Base-by-base conservation (phyloP, 2,113 vertebrate genomes). In the Semnornis frantzii region DNA sequence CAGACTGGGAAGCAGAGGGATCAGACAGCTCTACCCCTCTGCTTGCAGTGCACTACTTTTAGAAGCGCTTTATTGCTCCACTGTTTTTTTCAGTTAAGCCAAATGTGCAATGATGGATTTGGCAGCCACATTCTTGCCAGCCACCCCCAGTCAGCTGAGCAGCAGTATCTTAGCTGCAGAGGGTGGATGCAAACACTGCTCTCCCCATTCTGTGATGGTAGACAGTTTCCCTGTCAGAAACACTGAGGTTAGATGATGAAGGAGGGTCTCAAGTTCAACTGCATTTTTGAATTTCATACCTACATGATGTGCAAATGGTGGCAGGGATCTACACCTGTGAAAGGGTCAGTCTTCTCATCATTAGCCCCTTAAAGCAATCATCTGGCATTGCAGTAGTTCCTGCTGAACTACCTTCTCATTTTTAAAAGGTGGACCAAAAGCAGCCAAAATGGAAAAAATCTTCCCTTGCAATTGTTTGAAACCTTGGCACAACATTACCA, bases 61-160 rank as follows among this genome's bases (percentile, higher is more conserved):
- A 83, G 48, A 62, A 54, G 62, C 62, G 34, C 19, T 44, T 88
- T 54, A 42, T 44, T 69, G 54, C 73, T 68, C 65, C 39, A 12
- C 28, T 37, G 64, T 2, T 71, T 65, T 60, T 73, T 55, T 31
- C 83, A 52, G 50, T 77, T 57, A 58, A 92, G 37, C 69, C 69
- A 83, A 81, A 66, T 24, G 72, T 85, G 63, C 59, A 54, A 5
- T 9, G 75, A 76, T 55, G 62, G 85, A 85, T 84, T 72, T 93
- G 70, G 82, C 88, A 96, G 92, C 55, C 64, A 34, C 5, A 0
- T 73, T 55, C 72, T 55, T 10, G 23, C 69, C 69, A 81, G 73
- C 70, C 95, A 90, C 88, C 88, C 66, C 85, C 90, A 86, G 65
- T 68, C 92, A 94, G 90, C 88, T 78, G 88, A 95, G 48, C 58